Evolutionary conservation across 2,113 vertebrate species (phyloP).

Genomic region (Cercocebus atys): DNA sequence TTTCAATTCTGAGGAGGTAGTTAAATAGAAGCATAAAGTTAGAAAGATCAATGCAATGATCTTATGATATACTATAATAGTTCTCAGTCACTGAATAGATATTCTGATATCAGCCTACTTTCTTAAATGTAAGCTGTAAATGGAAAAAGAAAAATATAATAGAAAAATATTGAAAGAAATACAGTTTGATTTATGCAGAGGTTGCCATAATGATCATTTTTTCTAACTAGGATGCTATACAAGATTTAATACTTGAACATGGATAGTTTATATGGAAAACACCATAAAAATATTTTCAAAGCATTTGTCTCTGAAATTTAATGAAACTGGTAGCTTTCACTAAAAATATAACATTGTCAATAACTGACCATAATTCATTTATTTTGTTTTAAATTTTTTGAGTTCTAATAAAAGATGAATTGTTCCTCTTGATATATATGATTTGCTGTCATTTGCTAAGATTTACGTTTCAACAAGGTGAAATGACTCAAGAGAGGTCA

Average conservation of each 20-base stretch:
- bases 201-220: background rate
- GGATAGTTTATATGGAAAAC: background rate
- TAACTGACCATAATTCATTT: background rate
- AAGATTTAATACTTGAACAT: background rate
- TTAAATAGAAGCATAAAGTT: background rate
- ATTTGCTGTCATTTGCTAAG: background rate
- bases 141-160: background rate
- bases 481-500: background rate
- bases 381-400: slow-evolving; percentile 5
- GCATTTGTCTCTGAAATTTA: background rate
- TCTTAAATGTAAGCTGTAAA: background rate
- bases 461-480: slow-evolving; percentile 27
- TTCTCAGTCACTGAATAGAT: background rate
- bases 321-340: background rate
- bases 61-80: background rate
- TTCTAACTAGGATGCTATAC: background rate
- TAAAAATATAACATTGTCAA: background rate
- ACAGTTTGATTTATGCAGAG: background rate
- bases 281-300: background rate
- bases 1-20: background rate
- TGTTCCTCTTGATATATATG: background rate
- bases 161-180: background rate
- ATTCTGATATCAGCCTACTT: background rate
- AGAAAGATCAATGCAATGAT: background rate
- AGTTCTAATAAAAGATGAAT: background rate